Conservation (phyloP, 2,888 invertebrate species). For the Papilio protenor region DNA sequence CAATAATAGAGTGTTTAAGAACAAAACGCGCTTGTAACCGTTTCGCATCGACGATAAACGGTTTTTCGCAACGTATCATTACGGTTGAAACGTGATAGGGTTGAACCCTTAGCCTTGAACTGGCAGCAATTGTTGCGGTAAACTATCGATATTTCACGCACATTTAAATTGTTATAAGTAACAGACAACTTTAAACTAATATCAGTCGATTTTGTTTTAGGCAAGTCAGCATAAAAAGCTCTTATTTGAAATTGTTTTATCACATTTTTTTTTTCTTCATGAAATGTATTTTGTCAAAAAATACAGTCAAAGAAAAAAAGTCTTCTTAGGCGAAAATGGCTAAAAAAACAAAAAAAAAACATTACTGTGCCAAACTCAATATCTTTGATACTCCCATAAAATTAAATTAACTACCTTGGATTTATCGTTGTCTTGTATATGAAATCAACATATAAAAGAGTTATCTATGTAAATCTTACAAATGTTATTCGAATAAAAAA, state of each 20-base stretch:
- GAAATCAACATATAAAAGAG: slow-evolving; percentile 20
- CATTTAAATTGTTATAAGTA: slow-evolving; percentile 4
- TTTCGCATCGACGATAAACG: slow-evolving; percentile 37
- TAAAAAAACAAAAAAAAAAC: background rate
- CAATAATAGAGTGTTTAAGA: slow-evolving; percentile 36
- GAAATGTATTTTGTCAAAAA: background rate
- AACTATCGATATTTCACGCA: slow-evolving; percentile 18
- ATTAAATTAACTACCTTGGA: background rate
- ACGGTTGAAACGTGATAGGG: slow-evolving; percentile 41
- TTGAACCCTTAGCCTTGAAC: slow-evolving; percentile 42
- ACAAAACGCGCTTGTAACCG: slow-evolving; percentile 37
- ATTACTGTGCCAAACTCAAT: background rate
- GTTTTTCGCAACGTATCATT: slow-evolving; percentile 43
- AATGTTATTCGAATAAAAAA: slow-evolving; percentile 49
- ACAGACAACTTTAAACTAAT: background rate
- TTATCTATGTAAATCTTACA: slow-evolving; percentile 19
- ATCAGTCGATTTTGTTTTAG: too few relatives aligned
- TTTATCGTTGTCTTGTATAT: background rate
- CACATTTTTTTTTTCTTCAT: background rate
- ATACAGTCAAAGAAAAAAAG: background rate
- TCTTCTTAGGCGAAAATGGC: too few relatives aligned
- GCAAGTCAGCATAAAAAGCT: too few relatives aligned
- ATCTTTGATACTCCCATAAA: background rate
- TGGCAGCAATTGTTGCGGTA: slow-evolving; percentile 29
- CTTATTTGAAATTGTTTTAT: background rate